Base-by-base conservation (phyloP, 1,140 invertebrate genomes). In the Drosophila ohnishii region DNA sequence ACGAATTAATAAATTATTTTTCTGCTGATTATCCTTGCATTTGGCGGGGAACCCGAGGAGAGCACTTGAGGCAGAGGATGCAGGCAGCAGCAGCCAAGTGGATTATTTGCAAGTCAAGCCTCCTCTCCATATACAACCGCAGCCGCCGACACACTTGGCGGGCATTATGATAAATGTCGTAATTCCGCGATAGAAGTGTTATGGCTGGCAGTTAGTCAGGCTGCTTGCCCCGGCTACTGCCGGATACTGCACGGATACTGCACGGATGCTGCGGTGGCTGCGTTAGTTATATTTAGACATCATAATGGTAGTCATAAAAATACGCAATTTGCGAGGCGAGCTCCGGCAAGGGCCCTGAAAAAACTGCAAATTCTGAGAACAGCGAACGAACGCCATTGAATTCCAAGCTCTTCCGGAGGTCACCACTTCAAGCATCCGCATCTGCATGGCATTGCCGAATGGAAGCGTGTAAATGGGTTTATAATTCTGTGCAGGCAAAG, bases 91-190 rank as follows among this genome's bases (percentile, higher is more conserved):
- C 59, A 44, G 44, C 44, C 72, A 44, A 75, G 70, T 64, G 70
- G 60, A 75, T 75, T 75, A 65, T 75, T 63, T 75, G 60, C 60
- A 58, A 39, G 71, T 53, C 71, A 30, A 45, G 50, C 22, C 59
- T 19, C 5, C n/a, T 5, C 28, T 16, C n/a, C 10, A 50, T 11
- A 22, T 35, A 10, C 13, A 22, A 22, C 32, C 11, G 3, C 32
- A 7, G 3, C 7, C 50, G 16, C 50, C 50, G 14, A 53, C 19
- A 37, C 51, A 55, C 51, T 58, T 19, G 62, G 40, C 39, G 34
- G 39, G 56, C 48, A 75, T 75, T 66, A 58, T 75, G 73, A 75
- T 75, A 75, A 75, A 75, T 75, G 73, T 75, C 71, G 62, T 75
- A 75, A 75, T 75, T 66, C 40, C 39, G 55, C 55, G 61, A 67